phyloP scores from a whole-genome alignment of 2,888 invertebrate species.

The Aleiodes leptofemur region DNA sequence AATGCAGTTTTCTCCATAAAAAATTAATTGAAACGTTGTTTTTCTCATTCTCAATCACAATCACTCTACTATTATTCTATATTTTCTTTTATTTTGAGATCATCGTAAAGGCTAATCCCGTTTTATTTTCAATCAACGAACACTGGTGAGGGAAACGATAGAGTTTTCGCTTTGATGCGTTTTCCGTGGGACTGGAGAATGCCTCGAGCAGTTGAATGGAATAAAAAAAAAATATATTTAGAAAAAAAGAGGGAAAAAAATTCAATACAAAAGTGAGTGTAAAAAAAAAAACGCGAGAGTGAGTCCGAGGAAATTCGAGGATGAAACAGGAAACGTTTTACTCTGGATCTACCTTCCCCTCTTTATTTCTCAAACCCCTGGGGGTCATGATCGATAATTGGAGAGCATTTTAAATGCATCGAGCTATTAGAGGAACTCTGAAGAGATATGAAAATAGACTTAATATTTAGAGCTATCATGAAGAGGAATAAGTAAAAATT shows the following conservation, averaged over 20 bases:
- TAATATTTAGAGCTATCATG: not conserved
- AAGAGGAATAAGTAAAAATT: not conserved
- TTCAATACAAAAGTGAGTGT: conserved; percentile 11
- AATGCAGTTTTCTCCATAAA: no score
- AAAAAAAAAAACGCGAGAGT: conserved; percentile 22
- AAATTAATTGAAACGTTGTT: not conserved
- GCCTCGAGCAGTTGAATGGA: conserved; percentile 6
- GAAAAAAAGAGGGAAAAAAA: not conserved
- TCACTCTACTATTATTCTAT: not conserved
- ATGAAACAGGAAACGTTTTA: conserved; percentile 5
- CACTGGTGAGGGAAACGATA: conserved; percentile 16
- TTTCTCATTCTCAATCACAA: not conserved
- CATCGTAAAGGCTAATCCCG: conserved; percentile 5
- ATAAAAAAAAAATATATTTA: not conserved
- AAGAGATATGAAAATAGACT: not conserved
- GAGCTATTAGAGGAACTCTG: not conserved
- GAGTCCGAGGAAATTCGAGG: conserved; percentile 22
- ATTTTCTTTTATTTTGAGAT: conserved; percentile 10
- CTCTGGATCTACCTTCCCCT: conserved; percentile 1
- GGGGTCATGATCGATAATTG: conserved; percentile 27
- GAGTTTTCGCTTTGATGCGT: conserved; percentile 27
- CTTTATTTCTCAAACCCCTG: conserved; percentile 2
- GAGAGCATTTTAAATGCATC: conserved; percentile 17
- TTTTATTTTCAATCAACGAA: conserved; percentile 13
- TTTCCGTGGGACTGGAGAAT: conserved; percentile 22